These are phyloP conservation scores for Hartigia nigra DNA, from an alignment of 2,888 invertebrate genomes.

Conservation along the genomic window DNA sequence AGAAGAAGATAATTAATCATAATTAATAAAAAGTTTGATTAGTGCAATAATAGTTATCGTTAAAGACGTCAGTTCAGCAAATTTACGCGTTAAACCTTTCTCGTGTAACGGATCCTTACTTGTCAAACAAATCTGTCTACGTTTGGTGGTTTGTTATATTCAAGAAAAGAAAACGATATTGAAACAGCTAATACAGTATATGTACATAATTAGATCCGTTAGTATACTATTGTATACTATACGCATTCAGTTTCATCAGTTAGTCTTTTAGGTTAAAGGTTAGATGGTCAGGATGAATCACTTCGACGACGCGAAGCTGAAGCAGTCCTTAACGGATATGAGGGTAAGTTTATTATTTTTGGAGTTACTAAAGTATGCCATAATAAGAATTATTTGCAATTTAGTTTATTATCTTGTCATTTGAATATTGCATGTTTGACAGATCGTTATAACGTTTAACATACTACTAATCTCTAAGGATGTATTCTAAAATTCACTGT, in stretches of 20 bases:
- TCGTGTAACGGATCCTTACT: not conserved
- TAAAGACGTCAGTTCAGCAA: not conserved
- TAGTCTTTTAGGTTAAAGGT: slow-evolving; percentile 25
- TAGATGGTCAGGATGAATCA: slow-evolving; percentile 64
- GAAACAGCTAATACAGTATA: not conserved
- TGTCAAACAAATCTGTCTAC: not conserved
- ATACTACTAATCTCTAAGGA: not conserved
- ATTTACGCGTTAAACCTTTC: not conserved
- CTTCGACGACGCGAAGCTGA: slow-evolving; percentile 68
- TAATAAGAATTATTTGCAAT: not conserved
- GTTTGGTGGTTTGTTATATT: not conserved
- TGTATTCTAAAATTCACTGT: not conserved
- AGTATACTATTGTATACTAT: not conserved
- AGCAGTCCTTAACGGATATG: slow-evolving; percentile 69
- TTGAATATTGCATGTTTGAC: slow-evolving; percentile 2
- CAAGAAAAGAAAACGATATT: not conserved
- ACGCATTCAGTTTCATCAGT: slow-evolving; percentile 9
- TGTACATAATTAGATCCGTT: not conserved
- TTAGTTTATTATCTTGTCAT: not conserved
- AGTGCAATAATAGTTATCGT: not conserved
- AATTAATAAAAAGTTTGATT: not conserved
- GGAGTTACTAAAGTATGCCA: not conserved
- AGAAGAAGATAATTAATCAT: not conserved
- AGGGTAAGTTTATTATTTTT: slow-evolving; percentile 26
- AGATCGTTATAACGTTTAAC: not conserved